Base-by-base conservation (phyloP, 2,888 invertebrate genomes). In the Drosophila mulleri region DNA sequence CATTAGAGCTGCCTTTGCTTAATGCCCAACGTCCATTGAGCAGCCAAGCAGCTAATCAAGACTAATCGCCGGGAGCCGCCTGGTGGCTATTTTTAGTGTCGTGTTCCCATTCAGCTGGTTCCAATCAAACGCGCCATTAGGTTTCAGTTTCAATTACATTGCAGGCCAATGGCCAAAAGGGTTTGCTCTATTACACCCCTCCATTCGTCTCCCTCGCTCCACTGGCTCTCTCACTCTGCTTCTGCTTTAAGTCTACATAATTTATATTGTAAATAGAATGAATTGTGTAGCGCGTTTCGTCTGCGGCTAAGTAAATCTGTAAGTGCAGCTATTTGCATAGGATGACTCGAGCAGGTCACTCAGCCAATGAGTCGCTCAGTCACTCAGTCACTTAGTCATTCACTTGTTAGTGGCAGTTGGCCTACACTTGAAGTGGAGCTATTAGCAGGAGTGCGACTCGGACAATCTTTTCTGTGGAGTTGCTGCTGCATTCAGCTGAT, bases 11-110 rank as follows among this genome's bases (percentile, higher is more conserved):
- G 23, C 5, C 26, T 66, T 52, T 67, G 60, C 45, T 41, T 61
- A 44, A 61, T 61, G 56, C 35, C 56, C 7, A 41, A 41, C 56
- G 70, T 70, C 66, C 63, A 56, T 42, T 48, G 58, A 18, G 23
- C 67, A 75, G 58, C 72, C 53, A 67, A 65, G 75, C 72, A 56
- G 72, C 76, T 75, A 72, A 75, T 75, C 62, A 62, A 65, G 61
- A 75, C 72, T 72, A 75, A 76, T 75, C 23, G 97, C 77, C 63
- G 37, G 16, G 50, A 37, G 69, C 61, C 48, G 35, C 44, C 26
- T 53, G 26, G n/a, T n/a, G 42, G 35, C 45, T 69, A 53, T 66
- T 74, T 70, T 44, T 52, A 68, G 71, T 73, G 7, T 23, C 12
- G 11, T 64, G 26, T 32, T 62, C 16, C 48, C 57, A 35, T 39